phyloP scores from a whole-genome alignment of 2,113 vertebrate species.

The Globicephala melas region DNA sequence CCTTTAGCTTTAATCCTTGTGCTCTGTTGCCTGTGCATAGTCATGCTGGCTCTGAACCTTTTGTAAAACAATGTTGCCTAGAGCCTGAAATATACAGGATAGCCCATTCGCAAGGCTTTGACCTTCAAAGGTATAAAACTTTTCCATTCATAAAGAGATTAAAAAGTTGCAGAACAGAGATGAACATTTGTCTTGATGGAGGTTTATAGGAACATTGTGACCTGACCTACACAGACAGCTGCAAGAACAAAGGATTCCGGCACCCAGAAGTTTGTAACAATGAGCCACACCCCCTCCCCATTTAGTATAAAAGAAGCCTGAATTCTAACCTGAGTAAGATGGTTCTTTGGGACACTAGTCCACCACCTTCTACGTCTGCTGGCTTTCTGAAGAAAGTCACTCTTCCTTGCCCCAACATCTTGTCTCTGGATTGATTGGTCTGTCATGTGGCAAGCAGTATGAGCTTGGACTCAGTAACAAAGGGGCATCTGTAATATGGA shows the following conservation, averaged over 20 bases:
- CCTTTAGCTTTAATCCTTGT: not conserved
- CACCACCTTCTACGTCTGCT: not conserved
- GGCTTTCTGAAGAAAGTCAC: not conserved
- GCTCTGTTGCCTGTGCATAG: not conserved
- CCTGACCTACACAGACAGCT: not conserved
- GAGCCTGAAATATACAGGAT: not conserved
- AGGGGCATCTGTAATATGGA: not conserved
- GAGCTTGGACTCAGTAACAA: not conserved
- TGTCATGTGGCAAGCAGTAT: rapidly evolving
- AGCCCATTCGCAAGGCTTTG: not conserved
- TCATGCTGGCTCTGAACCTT: not conserved
- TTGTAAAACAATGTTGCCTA: not conserved
- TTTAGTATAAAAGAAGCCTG: not conserved
- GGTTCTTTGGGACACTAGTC: not conserved
- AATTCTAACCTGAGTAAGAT: not conserved
- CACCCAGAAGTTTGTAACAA: not conserved
- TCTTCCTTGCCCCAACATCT: not conserved
- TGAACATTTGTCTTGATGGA: not conserved
- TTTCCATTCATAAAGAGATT: not conserved
- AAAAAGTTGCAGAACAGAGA: not conserved
- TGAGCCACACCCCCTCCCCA: not conserved
- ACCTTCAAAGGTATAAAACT: not conserved
- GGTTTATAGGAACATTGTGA: not conserved
- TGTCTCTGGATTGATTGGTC: not conserved
- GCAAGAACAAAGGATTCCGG: not conserved